A percentile compares a stretch with the other conserved stretches of the same genome.
phyloP scores from a whole-genome alignment of 2,888 invertebrate genomes.

The Heliconius ethilla region DNA sequence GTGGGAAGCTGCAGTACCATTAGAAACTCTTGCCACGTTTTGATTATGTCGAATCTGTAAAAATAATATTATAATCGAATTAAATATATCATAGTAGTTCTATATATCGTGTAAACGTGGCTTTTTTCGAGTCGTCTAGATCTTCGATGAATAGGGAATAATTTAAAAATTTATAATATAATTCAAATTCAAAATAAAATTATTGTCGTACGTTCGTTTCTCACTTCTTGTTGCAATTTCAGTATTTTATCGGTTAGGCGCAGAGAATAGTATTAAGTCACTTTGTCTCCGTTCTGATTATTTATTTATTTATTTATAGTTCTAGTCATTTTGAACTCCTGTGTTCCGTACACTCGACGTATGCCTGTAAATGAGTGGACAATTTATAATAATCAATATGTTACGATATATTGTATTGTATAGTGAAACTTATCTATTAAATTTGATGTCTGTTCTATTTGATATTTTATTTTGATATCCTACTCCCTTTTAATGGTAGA shows the following conservation, averaged over 20 bases:
- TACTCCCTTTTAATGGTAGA: neutral
- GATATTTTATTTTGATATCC: conserved; percentile 60
- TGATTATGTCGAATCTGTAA: conserved; percentile 16
- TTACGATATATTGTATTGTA: conserved; percentile 73
- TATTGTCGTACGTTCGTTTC: too few relatives aligned
- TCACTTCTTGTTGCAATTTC: too few relatives aligned
- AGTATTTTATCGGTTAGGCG: too few relatives aligned
- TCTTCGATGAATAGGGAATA: neutral
- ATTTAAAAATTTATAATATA: neutral
- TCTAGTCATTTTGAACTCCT: conserved; percentile 80
- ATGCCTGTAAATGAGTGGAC: conserved; percentile 78
- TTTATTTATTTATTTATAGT: too few relatives aligned
- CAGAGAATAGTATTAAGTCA: too few relatives aligned
- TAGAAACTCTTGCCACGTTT: conserved; percentile 9
- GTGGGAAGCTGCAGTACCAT: conserved; percentile 49
- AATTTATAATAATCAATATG: conserved; percentile 77
- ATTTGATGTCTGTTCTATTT: conserved; percentile 80
- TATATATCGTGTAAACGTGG: conserved; percentile 28
- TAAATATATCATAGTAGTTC: conserved; percentile 34
- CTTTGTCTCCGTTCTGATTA: too few relatives aligned
- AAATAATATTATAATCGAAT: conserved; percentile 25
- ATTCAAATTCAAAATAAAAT: too few relatives aligned
- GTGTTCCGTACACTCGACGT: conserved; percentile 71
- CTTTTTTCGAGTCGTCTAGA: conserved; percentile 23
- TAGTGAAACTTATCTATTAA: conserved; percentile 80